Conservation (phyloP, 2,888 invertebrate genomes). For the Listrodromus nycthemerus region DNA sequence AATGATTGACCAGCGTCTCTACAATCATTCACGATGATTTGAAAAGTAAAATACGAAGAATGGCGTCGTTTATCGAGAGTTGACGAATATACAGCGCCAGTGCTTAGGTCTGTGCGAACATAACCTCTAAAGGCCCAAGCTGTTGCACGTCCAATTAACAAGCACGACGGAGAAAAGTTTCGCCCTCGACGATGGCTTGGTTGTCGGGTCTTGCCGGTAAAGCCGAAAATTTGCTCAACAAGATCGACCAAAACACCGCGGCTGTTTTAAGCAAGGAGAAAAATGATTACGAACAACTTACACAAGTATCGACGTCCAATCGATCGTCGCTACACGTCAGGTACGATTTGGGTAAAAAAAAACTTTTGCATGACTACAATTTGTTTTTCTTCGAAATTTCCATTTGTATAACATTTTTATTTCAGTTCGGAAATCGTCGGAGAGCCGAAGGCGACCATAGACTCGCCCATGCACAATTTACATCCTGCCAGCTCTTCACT, state of each 20-base stretch:
- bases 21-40: background rate
- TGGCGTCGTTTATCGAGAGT: background rate
- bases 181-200: conserved; percentile 87
- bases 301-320: conserved; percentile 77
- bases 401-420: background rate
- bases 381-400: background rate
- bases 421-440: background rate
- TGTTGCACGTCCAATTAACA: background rate
- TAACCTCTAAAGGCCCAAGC: conserved; percentile 30
- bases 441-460: background rate
- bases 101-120: background rate
- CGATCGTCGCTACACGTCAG: conserved; percentile 73
- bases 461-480: conserved; percentile 45
- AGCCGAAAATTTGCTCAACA: conserved; percentile 90
- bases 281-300: conserved; percentile 73
- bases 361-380: background rate
- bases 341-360: conserved; percentile 9
- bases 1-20: background rate
- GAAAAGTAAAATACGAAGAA: background rate
- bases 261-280: conserved; percentile 85
- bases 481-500: background rate
- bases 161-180: background rate
- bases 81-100: background rate
- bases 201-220: conserved; percentile 89
- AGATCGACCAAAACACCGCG: conserved; percentile 91